These are phyloP conservation scores for Atlantisia rogersi DNA, from an alignment of 2,113 vertebrate species.

Conservation along the genomic window DNA sequence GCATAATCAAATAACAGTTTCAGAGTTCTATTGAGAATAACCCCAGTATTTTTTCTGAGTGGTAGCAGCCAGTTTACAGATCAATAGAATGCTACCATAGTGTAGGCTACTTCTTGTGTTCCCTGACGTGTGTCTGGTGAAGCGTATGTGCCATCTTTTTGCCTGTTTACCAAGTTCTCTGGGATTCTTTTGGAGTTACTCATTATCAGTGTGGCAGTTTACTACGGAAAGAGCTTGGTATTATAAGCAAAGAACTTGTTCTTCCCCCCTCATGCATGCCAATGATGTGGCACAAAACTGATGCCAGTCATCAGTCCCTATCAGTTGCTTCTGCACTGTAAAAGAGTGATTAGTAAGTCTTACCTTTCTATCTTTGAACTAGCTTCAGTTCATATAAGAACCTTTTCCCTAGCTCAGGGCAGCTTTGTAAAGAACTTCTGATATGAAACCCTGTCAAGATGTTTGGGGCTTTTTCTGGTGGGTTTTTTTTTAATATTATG, in stretches of 20 bases:
- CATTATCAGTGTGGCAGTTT: not conserved
- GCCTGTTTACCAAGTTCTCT: not conserved
- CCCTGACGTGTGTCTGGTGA: not conserved
- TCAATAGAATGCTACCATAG: not conserved
- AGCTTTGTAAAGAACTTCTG: not conserved
- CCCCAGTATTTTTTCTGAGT: not conserved
- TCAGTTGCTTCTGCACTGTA: not conserved
- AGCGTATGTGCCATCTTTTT: too few species aligned
- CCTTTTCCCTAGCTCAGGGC: not conserved
- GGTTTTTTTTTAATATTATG: not conserved
- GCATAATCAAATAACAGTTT: not conserved
- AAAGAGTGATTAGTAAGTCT: not conserved
- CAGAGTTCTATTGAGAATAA: not conserved
- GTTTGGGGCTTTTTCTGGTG: too few species aligned
- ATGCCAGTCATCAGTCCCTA: not conserved
- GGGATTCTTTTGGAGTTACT: not conserved
- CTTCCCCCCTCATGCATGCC: not conserved
- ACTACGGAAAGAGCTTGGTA: not conserved
- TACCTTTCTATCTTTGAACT: not conserved
- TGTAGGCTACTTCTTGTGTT: not conserved
- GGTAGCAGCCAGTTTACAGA: not conserved
- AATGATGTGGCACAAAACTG: not conserved
- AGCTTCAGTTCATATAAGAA: not conserved
- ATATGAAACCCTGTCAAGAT: not conserved
- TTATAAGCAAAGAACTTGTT: not conserved